These are phyloP conservation scores for Perodicticus potto DNA, from an alignment of 2,797 vertebrate species.

Conservation along the genomic window DNA sequence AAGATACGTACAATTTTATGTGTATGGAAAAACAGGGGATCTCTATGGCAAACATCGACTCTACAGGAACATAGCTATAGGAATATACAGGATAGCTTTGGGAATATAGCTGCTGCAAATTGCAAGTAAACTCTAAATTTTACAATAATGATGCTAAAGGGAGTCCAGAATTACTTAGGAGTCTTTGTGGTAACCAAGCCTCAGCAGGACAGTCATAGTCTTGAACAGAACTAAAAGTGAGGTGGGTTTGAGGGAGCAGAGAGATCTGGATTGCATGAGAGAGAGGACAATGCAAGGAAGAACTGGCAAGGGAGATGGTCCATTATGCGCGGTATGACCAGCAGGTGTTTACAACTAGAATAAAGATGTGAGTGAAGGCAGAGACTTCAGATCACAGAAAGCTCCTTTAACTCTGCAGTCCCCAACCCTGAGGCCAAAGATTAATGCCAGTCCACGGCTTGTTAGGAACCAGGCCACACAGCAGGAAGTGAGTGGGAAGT, in stretches of 20 bases:
- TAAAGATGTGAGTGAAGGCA: not conserved
- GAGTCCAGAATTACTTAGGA: not conserved
- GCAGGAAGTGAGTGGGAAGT: too few relatives aligned
- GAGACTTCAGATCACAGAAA: not conserved
- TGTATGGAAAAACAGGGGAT: not conserved
- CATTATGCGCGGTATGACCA: not conserved
- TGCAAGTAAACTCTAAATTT: not conserved
- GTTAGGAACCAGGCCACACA: too few relatives aligned
- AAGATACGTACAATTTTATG: conserved; percentile 45
- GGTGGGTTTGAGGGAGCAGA: not conserved
- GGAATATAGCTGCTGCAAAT: not conserved
- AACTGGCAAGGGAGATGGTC: not conserved
- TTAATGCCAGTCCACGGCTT: too few relatives aligned
- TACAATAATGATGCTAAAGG: not conserved
- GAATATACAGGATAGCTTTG: too few relatives aligned
- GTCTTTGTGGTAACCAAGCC: not conserved
- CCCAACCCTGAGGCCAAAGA: too few relatives aligned
- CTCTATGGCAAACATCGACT: not conserved
- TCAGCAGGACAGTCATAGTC: not conserved
- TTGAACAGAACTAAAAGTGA: not conserved
- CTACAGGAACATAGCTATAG: too few relatives aligned
- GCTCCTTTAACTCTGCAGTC: not conserved
- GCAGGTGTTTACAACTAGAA: not conserved
- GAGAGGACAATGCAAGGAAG: not conserved
- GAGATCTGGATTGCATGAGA: not conserved